Evolutionary conservation across 2,113 vertebrate genomes (phyloP), one percentile per base, ranked within the genome.

Genomic region (Atractosteus spatula): DNA sequence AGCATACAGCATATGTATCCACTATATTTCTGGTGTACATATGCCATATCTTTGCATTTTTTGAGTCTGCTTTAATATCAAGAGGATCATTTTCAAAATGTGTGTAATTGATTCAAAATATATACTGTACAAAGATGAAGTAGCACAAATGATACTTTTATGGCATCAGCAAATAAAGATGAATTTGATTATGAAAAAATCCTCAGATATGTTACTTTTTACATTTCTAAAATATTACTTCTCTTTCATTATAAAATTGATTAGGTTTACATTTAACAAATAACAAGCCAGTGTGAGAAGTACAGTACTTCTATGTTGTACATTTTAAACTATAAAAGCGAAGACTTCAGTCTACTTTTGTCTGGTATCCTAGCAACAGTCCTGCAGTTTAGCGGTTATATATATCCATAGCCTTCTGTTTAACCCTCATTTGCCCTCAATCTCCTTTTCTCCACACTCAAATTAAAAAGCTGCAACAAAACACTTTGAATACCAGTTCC

Each of bases 351-450:
- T 41, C 64, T 13, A 12, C 41, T 45, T 14, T 66, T 45, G 64
- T 66, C 43, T 45, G 51, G 66, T 68, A 68, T 55, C 66, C 51
- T 68, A 41, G 66, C 66, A 68, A 68, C 47, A 41, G 17, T 41
- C 47, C 47, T 17, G 55, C 47, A 17, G 17, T 41, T 17, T 17
- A 66, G 64, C 10, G 8, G 8, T 55, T 29, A 17, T 55, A 68
- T 29, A 68, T 68, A 16, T 68, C 51, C 14, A 17, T 68, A 16
- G 51, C 66, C 66, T 68, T 55, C 17, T 68, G 17, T 55, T 68
- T 68, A 68, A 68, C 66, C 66, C 57, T 59, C 8, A 59, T 41
- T 68, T 68, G 66, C 66, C 66, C 66, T 68, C 66, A 54, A 68
- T 68, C 47, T 55, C 66, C 44, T 68, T 13, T n/a, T 14, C n/a